Evolutionary conservation across 2,888 invertebrate genomes (phyloP).

Genomic region (Cantharis rustica): DNA sequence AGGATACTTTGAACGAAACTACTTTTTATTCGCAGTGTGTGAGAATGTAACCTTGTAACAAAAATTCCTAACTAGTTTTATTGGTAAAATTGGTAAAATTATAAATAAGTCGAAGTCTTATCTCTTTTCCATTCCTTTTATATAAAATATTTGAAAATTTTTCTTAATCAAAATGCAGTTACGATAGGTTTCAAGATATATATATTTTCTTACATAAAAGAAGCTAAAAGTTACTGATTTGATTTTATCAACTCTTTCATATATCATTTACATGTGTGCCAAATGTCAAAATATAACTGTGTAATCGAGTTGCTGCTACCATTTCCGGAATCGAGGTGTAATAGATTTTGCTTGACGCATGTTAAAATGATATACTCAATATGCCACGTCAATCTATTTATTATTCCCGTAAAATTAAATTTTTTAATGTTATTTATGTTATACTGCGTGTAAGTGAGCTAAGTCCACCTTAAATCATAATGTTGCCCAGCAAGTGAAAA

Average conservation of each 20-base stretch:
- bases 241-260: slow-evolving; percentile 18
- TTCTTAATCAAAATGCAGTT: not conserved
- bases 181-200: not conserved
- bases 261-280: slow-evolving; percentile 21
- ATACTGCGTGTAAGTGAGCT: no score
- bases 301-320: slow-evolving; percentile 16
- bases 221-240: not conserved
- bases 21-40: no score
- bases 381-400: slow-evolving; percentile 5
- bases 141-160: not conserved
- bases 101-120: no score
- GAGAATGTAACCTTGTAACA: no score
- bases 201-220: not conserved
- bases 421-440: not conserved
- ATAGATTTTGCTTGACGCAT: slow-evolving; percentile 18
- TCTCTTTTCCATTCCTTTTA: not conserved
- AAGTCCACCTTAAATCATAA: no score
- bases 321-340: slow-evolving; percentile 15
- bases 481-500: no score
- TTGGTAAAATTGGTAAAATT: no score
- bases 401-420: not conserved
- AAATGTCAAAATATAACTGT: slow-evolving; percentile 16
- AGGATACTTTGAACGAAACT: no score
- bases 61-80: no score
- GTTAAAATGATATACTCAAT: slow-evolving; percentile 16